Percentiles rank a stretch among this genome's conserved stretches.
These are phyloP conservation scores for Agonopterix alstromeriana DNA, from an alignment of 2,888 invertebrate species.

Conservation along the genomic window DNA sequence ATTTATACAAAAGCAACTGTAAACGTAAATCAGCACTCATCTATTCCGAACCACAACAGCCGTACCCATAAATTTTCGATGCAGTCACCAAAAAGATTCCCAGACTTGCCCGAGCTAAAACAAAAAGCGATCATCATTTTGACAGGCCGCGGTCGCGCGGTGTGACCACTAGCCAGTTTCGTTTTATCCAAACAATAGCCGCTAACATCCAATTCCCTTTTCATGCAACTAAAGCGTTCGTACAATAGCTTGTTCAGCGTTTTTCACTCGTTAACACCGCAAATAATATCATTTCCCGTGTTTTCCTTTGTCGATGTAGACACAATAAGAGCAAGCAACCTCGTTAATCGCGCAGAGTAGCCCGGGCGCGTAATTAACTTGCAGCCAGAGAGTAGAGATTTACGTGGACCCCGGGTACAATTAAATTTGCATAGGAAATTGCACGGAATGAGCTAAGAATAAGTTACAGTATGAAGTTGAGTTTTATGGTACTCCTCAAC, in stretches of 20 bases:
- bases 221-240: not conserved
- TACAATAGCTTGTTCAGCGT: not conserved
- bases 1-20: no score
- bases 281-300: slow-evolving; percentile 44
- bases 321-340: slow-evolving; percentile 65
- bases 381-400: slow-evolving; percentile 67
- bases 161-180: no score
- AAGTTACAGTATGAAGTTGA: slow-evolving; percentile 58
- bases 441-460: slow-evolving; percentile 68
- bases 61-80: no score
- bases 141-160: no score
- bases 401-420: slow-evolving; percentile 71
- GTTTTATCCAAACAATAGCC: no score
- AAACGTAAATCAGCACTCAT: no score
- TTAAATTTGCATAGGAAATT: slow-evolving; percentile 77
- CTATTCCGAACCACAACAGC: no score
- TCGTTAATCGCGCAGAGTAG: slow-evolving; percentile 59
- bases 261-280: slow-evolving; percentile 24
- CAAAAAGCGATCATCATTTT: no score
- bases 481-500: no score
- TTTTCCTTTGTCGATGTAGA: slow-evolving; percentile 57
- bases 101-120: no score
- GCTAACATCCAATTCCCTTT: not conserved
- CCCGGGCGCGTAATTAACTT: slow-evolving; percentile 61
- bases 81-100: no score